phyloP scores from a whole-genome alignment of 2,797 vertebrate genomes.

The Acanthurus tractus region DNA sequence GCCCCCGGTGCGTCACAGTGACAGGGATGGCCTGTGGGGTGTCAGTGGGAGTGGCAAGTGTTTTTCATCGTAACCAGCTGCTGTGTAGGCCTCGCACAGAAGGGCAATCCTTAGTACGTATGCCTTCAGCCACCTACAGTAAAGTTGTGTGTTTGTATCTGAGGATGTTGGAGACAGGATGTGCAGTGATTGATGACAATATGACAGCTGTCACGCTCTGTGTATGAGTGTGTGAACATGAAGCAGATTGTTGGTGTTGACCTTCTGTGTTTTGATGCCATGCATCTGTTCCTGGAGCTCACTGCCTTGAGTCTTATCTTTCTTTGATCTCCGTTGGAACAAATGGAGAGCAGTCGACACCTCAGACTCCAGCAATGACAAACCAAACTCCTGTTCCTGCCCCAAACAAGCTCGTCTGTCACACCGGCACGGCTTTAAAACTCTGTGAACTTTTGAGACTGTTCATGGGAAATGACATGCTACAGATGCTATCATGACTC shows the following conservation, averaged over 20 bases:
- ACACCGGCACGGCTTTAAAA: slow-evolving; percentile 27
- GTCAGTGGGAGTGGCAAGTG: slow-evolving; percentile 70
- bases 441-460: slow-evolving; percentile 22
- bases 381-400: slow-evolving; percentile 36
- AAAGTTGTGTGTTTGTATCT: slow-evolving; percentile 46
- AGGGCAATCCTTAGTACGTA: slow-evolving; percentile 29
- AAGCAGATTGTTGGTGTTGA: slow-evolving; percentile 59
- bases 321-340: slow-evolving; percentile 67
- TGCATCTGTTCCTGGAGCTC: slow-evolving; percentile 65
- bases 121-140: slow-evolving; percentile 31
- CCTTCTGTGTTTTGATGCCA: slow-evolving; percentile 53
- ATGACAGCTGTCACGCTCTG: slow-evolving; percentile 54
- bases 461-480: slow-evolving; percentile 64
- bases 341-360: slow-evolving; percentile 67
- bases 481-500: slow-evolving; percentile 44
- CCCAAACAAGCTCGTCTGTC: slow-evolving; percentile 24
- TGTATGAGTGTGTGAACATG: slow-evolving; percentile 27
- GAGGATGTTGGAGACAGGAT: slow-evolving; percentile 33
- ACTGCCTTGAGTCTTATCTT: slow-evolving; percentile 28
- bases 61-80: slow-evolving; percentile 84
- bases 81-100: slow-evolving; percentile 70
- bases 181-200: slow-evolving; percentile 44
- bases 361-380: slow-evolving; percentile 36
- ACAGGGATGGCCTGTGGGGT: slow-evolving; percentile 73
- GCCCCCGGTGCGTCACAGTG: slow-evolving; percentile 64